These are phyloP conservation scores for Podilymbus podiceps DNA, from an alignment of 2,113 vertebrate species.

Conservation along the genomic window DNA sequence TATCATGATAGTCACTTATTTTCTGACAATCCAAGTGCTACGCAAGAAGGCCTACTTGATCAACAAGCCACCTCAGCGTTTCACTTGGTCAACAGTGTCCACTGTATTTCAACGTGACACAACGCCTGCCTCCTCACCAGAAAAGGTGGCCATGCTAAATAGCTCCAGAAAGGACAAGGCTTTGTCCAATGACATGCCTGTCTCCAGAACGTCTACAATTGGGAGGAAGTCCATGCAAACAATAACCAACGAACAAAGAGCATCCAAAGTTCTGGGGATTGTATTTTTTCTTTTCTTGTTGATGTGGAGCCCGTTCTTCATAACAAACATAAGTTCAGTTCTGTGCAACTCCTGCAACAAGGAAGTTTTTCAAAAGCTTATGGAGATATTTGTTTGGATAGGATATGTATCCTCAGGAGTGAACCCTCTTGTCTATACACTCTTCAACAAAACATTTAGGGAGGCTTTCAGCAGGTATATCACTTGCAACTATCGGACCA, in stretches of 20 bases:
- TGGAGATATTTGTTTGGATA: slow-evolving; percentile 98
- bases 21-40: slow-evolving; percentile 90
- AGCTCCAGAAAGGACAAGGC: slow-evolving; percentile 71
- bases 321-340: slow-evolving; percentile 91
- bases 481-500: slow-evolving; percentile 85
- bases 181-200: slow-evolving; percentile 63
- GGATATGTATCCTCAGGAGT: slow-evolving; percentile 96
- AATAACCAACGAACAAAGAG: slow-evolving; percentile 93
- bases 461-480: slow-evolving; percentile 92
- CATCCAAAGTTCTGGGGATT: slow-evolving; percentile 95
- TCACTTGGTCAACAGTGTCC: slow-evolving; percentile 80
- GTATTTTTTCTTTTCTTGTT: slow-evolving; percentile 95
- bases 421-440: slow-evolving; percentile 95
- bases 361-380: slow-evolving; percentile 79
- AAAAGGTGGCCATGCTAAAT: slow-evolving; percentile 80
- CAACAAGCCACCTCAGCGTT: slow-evolving; percentile 81
- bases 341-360: slow-evolving; percentile 85
- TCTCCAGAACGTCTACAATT: slow-evolving; percentile 81
- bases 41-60: slow-evolving; percentile 91
- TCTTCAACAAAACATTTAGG: slow-evolving; percentile 97
- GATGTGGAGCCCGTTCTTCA: slow-evolving; percentile 99
- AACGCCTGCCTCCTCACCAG: slow-evolving; percentile 67
- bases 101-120: slow-evolving; percentile 86
- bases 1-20: slow-evolving; percentile 95
- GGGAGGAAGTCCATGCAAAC: slow-evolving; percentile 94